Conservation (phyloP, 2,888 invertebrate genomes). For the Danaus chrysippus region DNA sequence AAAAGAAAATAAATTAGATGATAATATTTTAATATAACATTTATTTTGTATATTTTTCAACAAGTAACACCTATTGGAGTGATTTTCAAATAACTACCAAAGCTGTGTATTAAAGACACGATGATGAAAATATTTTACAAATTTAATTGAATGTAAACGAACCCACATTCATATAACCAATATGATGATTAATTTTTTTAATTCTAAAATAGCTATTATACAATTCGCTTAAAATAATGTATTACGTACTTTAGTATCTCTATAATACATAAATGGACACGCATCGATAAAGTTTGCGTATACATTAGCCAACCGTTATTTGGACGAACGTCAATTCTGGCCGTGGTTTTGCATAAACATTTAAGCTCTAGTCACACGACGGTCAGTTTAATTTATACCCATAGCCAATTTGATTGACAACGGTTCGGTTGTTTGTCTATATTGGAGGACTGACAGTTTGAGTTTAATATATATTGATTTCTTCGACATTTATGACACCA, state of each 20-base stretch:
- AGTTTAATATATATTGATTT: slow-evolving; percentile 1
- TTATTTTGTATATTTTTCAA: too few relatives aligned
- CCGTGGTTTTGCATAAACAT: slow-evolving; percentile 58
- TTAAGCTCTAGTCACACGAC: slow-evolving; percentile 34
- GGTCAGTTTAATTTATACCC: slow-evolving; percentile 32
- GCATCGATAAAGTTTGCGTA: slow-evolving; percentile 21
- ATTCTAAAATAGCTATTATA: too few relatives aligned
- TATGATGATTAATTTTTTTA: too few relatives aligned
- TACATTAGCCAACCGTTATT: slow-evolving; percentile 28
- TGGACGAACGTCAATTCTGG: slow-evolving; percentile 27
- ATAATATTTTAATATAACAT: too few relatives aligned
- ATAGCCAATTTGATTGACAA: slow-evolving; percentile 31
- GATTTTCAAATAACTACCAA: too few relatives aligned
- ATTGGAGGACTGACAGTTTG: slow-evolving; percentile 1
- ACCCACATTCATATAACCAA: too few relatives aligned
- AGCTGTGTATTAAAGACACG: too few relatives aligned
- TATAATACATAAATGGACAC: slow-evolving; percentile 15
- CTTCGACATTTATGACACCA: not conserved
- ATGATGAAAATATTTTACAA: too few relatives aligned
- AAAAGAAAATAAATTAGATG: too few relatives aligned
- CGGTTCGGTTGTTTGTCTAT: slow-evolving; percentile 19
- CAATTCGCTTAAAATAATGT: too few relatives aligned
- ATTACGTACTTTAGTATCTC: not conserved
- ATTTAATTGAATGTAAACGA: too few relatives aligned
- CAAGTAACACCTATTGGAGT: too few relatives aligned